These are phyloP conservation scores for Pelmatolapia mariae DNA, from an alignment of 2,113 vertebrate genomes.

Conservation along the genomic window DNA sequence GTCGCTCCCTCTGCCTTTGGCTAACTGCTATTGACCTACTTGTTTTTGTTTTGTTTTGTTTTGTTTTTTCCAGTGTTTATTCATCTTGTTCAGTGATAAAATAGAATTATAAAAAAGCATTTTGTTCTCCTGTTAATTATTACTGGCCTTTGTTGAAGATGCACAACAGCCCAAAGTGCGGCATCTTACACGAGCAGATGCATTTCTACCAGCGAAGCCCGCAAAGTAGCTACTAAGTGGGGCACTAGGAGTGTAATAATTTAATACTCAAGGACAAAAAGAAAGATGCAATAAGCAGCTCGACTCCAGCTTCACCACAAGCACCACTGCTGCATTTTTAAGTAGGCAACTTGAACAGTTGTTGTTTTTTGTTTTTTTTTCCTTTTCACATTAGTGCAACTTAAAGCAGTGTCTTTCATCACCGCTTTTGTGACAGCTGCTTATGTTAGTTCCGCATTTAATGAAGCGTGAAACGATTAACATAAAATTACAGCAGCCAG, in stretches of 20 bases:
- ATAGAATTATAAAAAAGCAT: conserved; percentile 61
- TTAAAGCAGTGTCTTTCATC: conserved; percentile 35
- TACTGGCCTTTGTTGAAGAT: conserved; percentile 28
- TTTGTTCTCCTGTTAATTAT: conserved; percentile 56
- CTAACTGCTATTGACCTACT: conserved; percentile 69
- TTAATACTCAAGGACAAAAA: conserved; percentile 33
- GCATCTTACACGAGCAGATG: not conserved
- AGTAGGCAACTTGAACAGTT: not conserved
- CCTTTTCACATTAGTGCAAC: conserved; percentile 5
- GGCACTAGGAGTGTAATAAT: conserved; percentile 43
- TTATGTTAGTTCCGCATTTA: conserved; percentile 38
- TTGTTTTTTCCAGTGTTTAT: conserved; percentile 55
- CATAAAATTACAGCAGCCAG: conserved; percentile 36
- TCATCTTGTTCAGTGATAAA: conserved; percentile 54
- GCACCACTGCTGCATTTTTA: not conserved
- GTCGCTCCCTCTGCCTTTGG: conserved; percentile 64
- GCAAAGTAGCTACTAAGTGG: conserved; percentile 39
- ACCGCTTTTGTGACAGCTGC: conserved; percentile 18
- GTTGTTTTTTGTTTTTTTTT: not conserved
- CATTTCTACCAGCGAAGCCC: not conserved
- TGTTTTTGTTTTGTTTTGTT: conserved; percentile 66
- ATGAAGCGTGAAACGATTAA: conserved; percentile 50
- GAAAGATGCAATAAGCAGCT: conserved; percentile 6
- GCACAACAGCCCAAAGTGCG: conserved; percentile 21
- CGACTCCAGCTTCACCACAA: not conserved